Evolutionary conservation across 2,888 invertebrate species (phyloP).

Genomic region (Leptothorax acervorum): DNA sequence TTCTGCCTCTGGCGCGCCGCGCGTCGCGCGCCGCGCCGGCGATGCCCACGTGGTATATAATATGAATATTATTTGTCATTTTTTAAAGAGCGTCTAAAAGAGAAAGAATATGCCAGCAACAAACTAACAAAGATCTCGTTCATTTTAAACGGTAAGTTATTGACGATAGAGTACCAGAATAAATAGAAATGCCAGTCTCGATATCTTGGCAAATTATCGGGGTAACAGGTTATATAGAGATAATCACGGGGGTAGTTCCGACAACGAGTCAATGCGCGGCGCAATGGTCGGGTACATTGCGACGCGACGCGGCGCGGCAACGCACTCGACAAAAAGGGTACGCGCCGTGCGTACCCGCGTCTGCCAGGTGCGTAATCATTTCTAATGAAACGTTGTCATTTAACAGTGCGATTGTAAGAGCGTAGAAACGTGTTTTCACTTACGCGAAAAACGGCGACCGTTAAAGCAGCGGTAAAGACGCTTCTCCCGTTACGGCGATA

Average conservation of each 20-base stretch:
- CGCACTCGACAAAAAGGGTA: slow-evolving; percentile 41
- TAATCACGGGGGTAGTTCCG: slow-evolving; percentile 5
- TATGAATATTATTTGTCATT: slow-evolving; percentile 62
- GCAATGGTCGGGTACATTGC: not conserved
- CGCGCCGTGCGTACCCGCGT: slow-evolving; percentile 53
- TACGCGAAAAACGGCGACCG: slow-evolving; percentile 85
- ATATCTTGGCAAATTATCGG: not conserved
- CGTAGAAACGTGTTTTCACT: slow-evolving; percentile 84
- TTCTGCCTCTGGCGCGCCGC: too few species aligned
- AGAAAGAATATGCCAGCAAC: not conserved
- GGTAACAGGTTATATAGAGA: not conserved
- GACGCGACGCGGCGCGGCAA: not conserved
- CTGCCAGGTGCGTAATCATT: slow-evolving; percentile 81
- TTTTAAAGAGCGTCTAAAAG: not conserved
- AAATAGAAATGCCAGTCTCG: not conserved
- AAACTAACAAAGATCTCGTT: not conserved
- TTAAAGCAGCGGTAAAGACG: slow-evolving; percentile 86
- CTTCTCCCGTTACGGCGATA: slow-evolving; percentile 84
- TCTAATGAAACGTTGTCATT: slow-evolving; percentile 84
- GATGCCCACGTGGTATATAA: not conserved
- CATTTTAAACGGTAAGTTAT: not conserved
- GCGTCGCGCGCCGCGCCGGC: not conserved
- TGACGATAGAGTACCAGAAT: not conserved
- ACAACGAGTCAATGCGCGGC: slow-evolving; percentile 30
- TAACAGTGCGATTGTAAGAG: slow-evolving; percentile 83